These are phyloP conservation scores for Acleris sparsana DNA, from an alignment of 2,888 invertebrate species.

Conservation along the genomic window DNA sequence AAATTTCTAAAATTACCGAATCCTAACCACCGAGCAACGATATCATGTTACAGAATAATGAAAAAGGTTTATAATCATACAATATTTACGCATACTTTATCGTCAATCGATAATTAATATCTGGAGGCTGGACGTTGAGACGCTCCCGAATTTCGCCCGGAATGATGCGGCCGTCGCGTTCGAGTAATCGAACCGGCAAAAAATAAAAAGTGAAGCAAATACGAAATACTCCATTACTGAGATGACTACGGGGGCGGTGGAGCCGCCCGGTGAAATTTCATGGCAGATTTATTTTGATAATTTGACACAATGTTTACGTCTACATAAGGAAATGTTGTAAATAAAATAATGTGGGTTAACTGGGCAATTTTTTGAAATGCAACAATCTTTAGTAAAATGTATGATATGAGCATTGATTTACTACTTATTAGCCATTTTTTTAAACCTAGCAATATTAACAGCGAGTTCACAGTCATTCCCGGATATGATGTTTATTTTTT, in stretches of 20 bases:
- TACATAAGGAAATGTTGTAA: no score
- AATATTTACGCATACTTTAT: slow-evolving; percentile 77
- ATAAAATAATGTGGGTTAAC: no score
- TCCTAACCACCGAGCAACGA: slow-evolving; percentile 33
- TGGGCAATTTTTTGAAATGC: no score
- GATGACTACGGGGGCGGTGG: slow-evolving; percentile 55
- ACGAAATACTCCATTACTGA: slow-evolving; percentile 82
- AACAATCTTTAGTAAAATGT: no score
- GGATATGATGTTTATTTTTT: no score
- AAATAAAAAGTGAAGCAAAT: slow-evolving; percentile 83
- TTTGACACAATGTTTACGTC: not conserved
- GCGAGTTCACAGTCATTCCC: no score
- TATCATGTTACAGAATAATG: slow-evolving; percentile 44
- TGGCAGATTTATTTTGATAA: not conserved
- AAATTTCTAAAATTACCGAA: slow-evolving; percentile 36
- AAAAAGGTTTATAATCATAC: slow-evolving; percentile 52
- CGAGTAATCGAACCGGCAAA: slow-evolving; percentile 82
- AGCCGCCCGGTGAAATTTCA: slow-evolving; percentile 48
- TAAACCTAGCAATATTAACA: no score
- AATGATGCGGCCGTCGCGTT: slow-evolving; percentile 81
- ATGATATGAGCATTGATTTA: no score
- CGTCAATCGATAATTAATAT: slow-evolving; percentile 84
- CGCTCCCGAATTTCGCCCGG: slow-evolving; percentile 83
- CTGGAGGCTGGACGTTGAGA: slow-evolving; percentile 74
- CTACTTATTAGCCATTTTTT: no score